Evolutionary conservation across 2,113 vertebrate genomes (phyloP).

Genomic region (Gymnarchus niloticus): DNA sequence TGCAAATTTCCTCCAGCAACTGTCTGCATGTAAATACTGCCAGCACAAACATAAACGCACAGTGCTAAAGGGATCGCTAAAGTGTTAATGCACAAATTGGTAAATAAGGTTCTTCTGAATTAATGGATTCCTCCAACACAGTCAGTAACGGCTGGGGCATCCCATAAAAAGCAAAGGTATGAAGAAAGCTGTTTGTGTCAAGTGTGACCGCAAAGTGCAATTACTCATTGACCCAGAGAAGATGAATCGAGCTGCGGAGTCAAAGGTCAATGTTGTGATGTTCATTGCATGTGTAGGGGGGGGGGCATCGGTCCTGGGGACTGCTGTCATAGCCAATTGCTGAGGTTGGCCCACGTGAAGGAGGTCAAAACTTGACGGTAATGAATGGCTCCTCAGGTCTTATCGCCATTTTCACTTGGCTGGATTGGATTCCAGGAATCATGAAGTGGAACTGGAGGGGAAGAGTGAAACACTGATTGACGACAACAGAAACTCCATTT

Average conservation of each 20-base stretch:
- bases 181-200: background rate
- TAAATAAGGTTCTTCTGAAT: background rate
- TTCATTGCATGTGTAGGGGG: constrained; percentile 9
- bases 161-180: background rate
- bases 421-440: no score
- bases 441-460: no score
- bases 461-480: no score
- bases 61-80: background rate
- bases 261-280: constrained; percentile 35
- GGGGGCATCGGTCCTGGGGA: background rate
- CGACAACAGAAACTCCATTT: no score
- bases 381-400: background rate
- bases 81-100: background rate
- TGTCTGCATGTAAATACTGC: background rate
- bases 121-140: background rate
- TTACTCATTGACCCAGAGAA: background rate
- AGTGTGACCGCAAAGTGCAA: constrained; percentile 10
- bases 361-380: background rate
- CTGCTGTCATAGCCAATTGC: background rate
- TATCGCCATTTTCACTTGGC: background rate
- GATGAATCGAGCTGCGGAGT: background rate
- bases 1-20: background rate
- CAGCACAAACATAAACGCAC: background rate
- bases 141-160: background rate
- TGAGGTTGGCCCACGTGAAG: background rate